Evolutionary conservation across 2,113 vertebrate genomes (phyloP), one percentile per base, ranked within the genome.

Genomic region (Peromyscus californicus): DNA sequence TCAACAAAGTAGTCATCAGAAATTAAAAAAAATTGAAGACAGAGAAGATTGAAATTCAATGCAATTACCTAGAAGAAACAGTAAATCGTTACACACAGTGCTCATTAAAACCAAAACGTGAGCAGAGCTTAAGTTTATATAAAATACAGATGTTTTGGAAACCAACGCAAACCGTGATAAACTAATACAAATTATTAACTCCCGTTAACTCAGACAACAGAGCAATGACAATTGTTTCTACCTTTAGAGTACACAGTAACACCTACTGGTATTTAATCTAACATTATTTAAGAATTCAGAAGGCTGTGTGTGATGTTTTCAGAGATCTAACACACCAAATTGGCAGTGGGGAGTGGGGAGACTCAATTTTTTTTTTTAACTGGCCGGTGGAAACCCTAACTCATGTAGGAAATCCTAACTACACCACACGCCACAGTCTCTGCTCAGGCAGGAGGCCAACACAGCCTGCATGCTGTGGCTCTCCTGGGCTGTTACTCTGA

Each of bases 61-160:
- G 93, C 61, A 96, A 90, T 54, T 54, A 78, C 69, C 45, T 70
- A 33, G 59, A 89, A 75, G 59, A 96, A 86, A 92, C 29, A 42
- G 39, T 45, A 83, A 89, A 65, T 80, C 69, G 57, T 26, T 84
- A 45, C 13, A 80, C 33, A 76, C 1, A 51, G 17, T 22, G 33
- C 39, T 61, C 33, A 76, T 36, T 69, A 82, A 80, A 74, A 94
- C 85, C 63, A 48, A 90, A 88, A 33, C 59, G 24, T 92, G 42
- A 51, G 4, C 21, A 92, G 90, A 2, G 11, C 26, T 89, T 84
- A 45, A 6, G 4, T 90, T 80, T 80, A 75, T 48, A n/a, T n/a
- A 67, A 90, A 79, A 74, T n/a, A 84, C 65, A 72, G 15, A 82
- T 85, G 24, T 70, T 74, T 51, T 91, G 26, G 7, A 13, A 84